phyloP scores from a whole-genome alignment of 30 jellyfish, hydroid and myxozoan species.

The Aurelia aurita region DNA sequence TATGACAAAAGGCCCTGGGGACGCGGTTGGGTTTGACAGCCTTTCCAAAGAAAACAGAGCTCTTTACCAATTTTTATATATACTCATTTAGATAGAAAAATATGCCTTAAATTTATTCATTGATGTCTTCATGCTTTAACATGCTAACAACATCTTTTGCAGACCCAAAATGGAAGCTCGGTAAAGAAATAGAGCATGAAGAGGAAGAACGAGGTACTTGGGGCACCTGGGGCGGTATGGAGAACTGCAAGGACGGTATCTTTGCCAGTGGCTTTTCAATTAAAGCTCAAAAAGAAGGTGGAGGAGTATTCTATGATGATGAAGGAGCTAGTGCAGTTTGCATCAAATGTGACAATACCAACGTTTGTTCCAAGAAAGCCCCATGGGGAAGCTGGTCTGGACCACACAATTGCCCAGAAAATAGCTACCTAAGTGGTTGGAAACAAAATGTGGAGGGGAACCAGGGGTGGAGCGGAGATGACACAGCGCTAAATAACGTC shows the following conservation, averaged over 20 bases:
- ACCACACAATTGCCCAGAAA: conserved; percentile 27
- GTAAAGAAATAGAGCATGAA: too few relatives aligned
- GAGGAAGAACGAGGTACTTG: conserved; percentile 24
- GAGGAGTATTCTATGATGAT: conserved; percentile 38
- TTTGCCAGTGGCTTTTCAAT: conserved; percentile 49
- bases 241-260: conserved; percentile 48
- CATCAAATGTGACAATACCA: conserved; percentile 20
- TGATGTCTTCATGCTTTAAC: too few relatives aligned
- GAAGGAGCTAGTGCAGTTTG: conserved; percentile 68
- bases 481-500: conserved; percentile 54
- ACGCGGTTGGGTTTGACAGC: too few relatives aligned
- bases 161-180: too few relatives aligned
- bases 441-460: conserved; percentile 54
- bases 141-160: too few relatives aligned
- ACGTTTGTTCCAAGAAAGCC: neutral
- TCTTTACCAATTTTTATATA: too few relatives aligned
- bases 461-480: conserved; percentile 49
- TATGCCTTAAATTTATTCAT: too few relatives aligned
- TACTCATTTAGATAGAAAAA: too few relatives aligned
- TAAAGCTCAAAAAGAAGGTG: conserved; percentile 11
- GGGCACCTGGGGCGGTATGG: conserved; percentile 64
- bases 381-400: conserved; percentile 66
- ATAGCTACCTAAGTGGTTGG: conserved; percentile 57
- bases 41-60: too few relatives aligned
- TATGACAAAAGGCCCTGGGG: too few relatives aligned